These are phyloP conservation scores for Sibirionetta formosa DNA, from an alignment of 2,797 vertebrate genomes.

Conservation along the genomic window DNA sequence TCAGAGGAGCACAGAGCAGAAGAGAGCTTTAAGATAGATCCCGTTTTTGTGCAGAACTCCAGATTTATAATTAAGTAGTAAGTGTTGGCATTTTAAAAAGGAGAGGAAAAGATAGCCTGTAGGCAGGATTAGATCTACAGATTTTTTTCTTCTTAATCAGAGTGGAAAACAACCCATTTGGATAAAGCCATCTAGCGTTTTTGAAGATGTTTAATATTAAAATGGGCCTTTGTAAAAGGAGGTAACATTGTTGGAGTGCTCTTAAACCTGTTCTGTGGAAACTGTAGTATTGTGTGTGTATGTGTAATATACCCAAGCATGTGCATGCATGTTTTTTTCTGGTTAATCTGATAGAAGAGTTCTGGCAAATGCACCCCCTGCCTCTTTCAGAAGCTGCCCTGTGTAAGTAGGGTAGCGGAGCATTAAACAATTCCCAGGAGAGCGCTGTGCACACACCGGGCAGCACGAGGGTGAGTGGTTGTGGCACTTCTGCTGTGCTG, in stretches of 20 bases:
- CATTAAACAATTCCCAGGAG: neutral
- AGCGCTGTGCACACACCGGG: neutral
- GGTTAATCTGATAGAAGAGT: neutral
- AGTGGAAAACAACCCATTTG: neutral
- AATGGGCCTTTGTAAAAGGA: neutral
- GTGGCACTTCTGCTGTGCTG: slow-evolving; percentile 47
- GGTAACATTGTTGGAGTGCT: neutral
- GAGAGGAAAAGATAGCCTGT: neutral
- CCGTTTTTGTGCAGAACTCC: slow-evolving; percentile 7
- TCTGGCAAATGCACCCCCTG: neutral
- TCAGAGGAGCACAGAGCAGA: neutral
- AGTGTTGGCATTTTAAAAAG: neutral
- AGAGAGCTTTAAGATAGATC: slow-evolving; percentile 10
- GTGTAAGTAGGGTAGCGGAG: neutral
- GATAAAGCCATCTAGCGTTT: neutral
- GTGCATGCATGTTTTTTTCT: neutral
- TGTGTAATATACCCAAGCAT: neutral
- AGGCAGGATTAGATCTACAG: slow-evolving; percentile 25
- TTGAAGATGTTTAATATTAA: neutral
- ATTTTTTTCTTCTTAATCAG: slow-evolving; percentile 10
- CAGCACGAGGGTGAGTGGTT: neutral
- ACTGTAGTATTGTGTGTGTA: neutral
- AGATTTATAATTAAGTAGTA: slow-evolving; percentile 7
- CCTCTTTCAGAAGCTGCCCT: neutral
- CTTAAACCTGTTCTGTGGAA: neutral